phyloP scores from a whole-genome alignment of 2,888 invertebrate genomes.

The Thelaira solivaga region DNA sequence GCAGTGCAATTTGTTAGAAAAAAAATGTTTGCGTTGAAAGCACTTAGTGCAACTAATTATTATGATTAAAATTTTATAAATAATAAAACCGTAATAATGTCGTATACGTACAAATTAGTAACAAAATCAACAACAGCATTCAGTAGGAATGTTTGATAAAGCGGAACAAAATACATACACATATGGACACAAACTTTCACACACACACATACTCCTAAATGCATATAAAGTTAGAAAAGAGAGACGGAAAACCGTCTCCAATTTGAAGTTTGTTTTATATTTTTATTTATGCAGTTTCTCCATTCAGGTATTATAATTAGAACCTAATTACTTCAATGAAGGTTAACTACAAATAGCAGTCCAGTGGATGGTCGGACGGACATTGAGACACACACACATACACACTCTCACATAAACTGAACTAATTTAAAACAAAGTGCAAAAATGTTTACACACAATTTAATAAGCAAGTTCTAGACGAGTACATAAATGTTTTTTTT shows the following conservation, averaged over 20 bases:
- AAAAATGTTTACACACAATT: constrained; percentile 26
- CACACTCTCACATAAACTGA: background rate
- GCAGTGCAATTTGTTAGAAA: too few relatives aligned
- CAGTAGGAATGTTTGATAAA: constrained; percentile 14
- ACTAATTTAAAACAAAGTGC: constrained; percentile 17
- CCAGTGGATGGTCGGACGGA: background rate
- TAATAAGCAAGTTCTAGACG: background rate
- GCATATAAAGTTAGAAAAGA: background rate
- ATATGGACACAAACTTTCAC: too few relatives aligned
- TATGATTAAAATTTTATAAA: too few relatives aligned
- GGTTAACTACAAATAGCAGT: constrained; percentile 55
- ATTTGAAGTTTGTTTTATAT: constrained; percentile 9
- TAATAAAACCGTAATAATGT: too few relatives aligned
- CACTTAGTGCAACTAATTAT: constrained; percentile 22
- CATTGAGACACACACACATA: background rate
- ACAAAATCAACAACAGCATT: background rate
- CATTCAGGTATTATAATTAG: constrained; percentile 56
- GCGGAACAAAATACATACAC: constrained; percentile 27
- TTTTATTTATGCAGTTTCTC: constrained; percentile 14
- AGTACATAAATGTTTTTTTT: background rate
- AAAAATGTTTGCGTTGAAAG: constrained; percentile 31
- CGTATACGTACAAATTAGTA: too few relatives aligned
- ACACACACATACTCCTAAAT: too few relatives aligned
- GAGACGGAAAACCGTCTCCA: constrained; percentile 35
- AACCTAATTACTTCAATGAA: constrained; percentile 49